Base-by-base conservation (phyloP, 2,888 invertebrate species). In the Clanis bilineata region DNA sequence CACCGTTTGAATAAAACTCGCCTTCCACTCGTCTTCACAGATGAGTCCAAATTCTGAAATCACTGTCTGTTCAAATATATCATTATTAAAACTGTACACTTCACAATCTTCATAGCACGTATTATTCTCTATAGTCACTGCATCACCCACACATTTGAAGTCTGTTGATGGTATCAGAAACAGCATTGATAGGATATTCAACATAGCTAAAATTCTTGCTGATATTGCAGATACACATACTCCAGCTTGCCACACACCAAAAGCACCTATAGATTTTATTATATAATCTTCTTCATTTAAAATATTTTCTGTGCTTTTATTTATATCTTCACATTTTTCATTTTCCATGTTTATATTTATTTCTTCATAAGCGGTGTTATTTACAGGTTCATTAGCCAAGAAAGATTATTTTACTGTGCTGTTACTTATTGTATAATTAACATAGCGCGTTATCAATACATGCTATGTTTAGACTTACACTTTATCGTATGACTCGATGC, bases 31-130 rank as follows among this genome's bases (percentile, higher is more conserved):
- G 45, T 68, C 67, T 4, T 78, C 73, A 64, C 86, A 86, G 51
- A 86, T 83, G 43, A 86, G 62, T 56, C 65, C 72, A 68, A 81
- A 86, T 56, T 83, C 79, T 1, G 80, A 77, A 32, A 83, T 75
- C 56, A 85, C 64, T 39, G 78, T 80, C 5, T 70, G 74, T 21
- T 79, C 72, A 66, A 85, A 78, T 5, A 80, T 67, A 56, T 70
- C 69, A 28, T 78, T 73, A 61, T 70, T 59, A 56, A 73, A 85
- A 12, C 68, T 65, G 60, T 86, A 86, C 64, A 76, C 65, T 0
- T 64, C 15, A 68, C 86, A 86, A 57, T 71, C 67, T 2, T 78
- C 68, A 36, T 85, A 84, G 45, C 86, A 86, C 0, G 75, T 77
- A 3, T 74, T 77, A 44, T 77, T 72, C 32, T 70, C 15, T 6